Percentiles rank a stretch among this genome's conserved stretches.
Evolutionary conservation across 1,140 invertebrate species (phyloP).

Genomic region (Harpegnathos saltator): DNA sequence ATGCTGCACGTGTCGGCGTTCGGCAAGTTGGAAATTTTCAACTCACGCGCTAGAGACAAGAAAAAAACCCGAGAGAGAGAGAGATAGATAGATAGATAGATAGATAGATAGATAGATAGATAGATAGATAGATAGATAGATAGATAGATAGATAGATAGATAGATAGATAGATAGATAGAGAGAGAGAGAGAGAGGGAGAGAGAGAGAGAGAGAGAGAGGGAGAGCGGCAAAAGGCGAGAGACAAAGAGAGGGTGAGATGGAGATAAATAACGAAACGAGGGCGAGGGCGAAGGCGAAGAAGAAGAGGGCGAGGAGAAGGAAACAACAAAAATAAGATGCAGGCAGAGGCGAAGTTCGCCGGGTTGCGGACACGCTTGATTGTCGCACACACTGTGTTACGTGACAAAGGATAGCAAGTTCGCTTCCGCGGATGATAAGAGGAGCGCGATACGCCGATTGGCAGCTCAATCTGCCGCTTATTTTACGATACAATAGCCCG

Average conservation of each 20-base stretch:
- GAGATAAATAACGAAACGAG: constrained; percentile 27
- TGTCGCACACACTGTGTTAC: constrained; percentile 59
- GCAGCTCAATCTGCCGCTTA: constrained; percentile 74
- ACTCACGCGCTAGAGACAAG: constrained; percentile 27
- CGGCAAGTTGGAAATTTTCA: constrained; percentile 59
- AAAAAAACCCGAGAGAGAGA: background rate
- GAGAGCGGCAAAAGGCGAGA: background rate
- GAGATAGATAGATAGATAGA: background rate
- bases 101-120: constrained; percentile 1
- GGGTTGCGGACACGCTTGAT: constrained; percentile 55
- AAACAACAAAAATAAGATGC: background rate
- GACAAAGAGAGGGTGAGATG: background rate
- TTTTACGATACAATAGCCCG: constrained; percentile 63
- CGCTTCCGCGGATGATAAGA: constrained; percentile 63
- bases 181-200: background rate
- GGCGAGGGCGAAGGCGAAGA: background rate
- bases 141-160: constrained; percentile 1
- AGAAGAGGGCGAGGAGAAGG: background rate
- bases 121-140: background rate
- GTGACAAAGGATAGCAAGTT: constrained; percentile 63
- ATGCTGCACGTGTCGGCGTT: constrained; percentile 57
- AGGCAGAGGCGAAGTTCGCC: background rate
- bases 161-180: no score
- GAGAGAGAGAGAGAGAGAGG: constrained; percentile 4
- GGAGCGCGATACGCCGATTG: constrained; percentile 63